Evolutionary conservation across 2,113 vertebrate genomes (phyloP).

Genomic region (Oryzias javanicus): DNA sequence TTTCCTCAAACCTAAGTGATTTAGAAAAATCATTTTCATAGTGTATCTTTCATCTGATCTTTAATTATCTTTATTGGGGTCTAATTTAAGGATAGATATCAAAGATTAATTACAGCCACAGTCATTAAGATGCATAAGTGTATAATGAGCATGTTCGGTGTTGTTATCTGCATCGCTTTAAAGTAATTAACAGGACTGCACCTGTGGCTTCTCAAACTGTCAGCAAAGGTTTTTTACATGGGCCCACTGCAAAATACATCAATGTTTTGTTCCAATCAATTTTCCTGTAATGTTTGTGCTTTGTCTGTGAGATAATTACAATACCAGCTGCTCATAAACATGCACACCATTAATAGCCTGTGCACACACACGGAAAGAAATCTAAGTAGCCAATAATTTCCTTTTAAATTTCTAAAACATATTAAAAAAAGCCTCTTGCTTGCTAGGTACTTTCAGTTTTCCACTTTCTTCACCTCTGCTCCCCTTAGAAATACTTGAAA

Average conservation of each 20-base stretch:
- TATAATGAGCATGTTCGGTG: slow-evolving; percentile 42
- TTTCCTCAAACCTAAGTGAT: slow-evolving; percentile 12
- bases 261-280: slow-evolving; percentile 43
- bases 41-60: slow-evolving; percentile 45
- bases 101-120: slow-evolving; percentile 57
- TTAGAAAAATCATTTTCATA: slow-evolving; percentile 11
- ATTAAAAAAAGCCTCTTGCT: too few species aligned
- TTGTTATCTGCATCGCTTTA: slow-evolving; percentile 33
- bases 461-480: too few species aligned
- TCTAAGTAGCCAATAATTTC: slow-evolving; percentile 43
- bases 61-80: slow-evolving; percentile 67
- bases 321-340: slow-evolving; percentile 53
- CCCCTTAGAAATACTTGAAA: too few species aligned
- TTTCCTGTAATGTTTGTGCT: slow-evolving; percentile 53
- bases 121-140: slow-evolving; percentile 61
- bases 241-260: slow-evolving; percentile 39
- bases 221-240: slow-evolving; percentile 41
- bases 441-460: too few species aligned
- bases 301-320: slow-evolving; percentile 66
- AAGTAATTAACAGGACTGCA: slow-evolving; percentile 61
- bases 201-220: slow-evolving; percentile 61
- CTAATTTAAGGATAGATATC: slow-evolving; percentile 34
- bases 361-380: slow-evolving; percentile 39
- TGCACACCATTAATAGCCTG: slow-evolving; percentile 56
- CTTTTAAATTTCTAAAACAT: too few species aligned